Evolutionary conservation across 2,888 invertebrate genomes (phyloP).

Genomic region (Tachina grossa): DNA sequence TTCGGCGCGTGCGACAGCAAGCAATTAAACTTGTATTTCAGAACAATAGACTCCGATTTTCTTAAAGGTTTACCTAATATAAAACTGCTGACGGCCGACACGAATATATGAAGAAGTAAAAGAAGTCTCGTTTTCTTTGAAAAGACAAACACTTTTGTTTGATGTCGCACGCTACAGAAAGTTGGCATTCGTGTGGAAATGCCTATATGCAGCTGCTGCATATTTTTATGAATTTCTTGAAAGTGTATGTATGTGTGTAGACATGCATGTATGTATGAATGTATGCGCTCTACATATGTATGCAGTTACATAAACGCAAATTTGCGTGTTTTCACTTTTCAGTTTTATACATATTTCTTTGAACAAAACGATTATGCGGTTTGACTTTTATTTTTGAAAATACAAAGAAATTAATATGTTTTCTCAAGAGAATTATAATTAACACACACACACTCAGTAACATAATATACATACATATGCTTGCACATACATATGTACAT

Average conservation of each 20-base stretch:
- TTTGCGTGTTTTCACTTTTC: slow-evolving; percentile 68
- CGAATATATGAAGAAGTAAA: too few species aligned
- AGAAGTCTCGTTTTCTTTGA: too few species aligned
- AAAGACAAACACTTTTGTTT: too few species aligned
- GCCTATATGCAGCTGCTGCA: neutral
- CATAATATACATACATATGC: neutral
- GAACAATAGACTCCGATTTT: too few species aligned
- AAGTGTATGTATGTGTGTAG: too few species aligned
- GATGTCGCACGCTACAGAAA: too few species aligned
- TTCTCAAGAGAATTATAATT: slow-evolving; percentile 51
- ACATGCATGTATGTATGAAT: slow-evolving; percentile 8
- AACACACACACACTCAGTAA: neutral
- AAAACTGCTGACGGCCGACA: too few species aligned
- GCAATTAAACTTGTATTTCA: too few species aligned
- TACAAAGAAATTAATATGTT: slow-evolving; percentile 20
- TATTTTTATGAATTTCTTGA: slow-evolving; percentile 25
- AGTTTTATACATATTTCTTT: slow-evolving; percentile 44
- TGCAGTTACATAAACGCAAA: slow-evolving; percentile 58
- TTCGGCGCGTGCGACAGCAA: too few species aligned
- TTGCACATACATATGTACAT: neutral
- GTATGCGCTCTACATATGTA: too few species aligned
- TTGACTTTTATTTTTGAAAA: slow-evolving; percentile 56
- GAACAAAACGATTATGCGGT: slow-evolving; percentile 63
- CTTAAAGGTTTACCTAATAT: too few species aligned
- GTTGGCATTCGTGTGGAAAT: too few species aligned